Evolutionary conservation across 2,888 invertebrate species (phyloP).

Genomic region (Metalampra italica): DNA sequence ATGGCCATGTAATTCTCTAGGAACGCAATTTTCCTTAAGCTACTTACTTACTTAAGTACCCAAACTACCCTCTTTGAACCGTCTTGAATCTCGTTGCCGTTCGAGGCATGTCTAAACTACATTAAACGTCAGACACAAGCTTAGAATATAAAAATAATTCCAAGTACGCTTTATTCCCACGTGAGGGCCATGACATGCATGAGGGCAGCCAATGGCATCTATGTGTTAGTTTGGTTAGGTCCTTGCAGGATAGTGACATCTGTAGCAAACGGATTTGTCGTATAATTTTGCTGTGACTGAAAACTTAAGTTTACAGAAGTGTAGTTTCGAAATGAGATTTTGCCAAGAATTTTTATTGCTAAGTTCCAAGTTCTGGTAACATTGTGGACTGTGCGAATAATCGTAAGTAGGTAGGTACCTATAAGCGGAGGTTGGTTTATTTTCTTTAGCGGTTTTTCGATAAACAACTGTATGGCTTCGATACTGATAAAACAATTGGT

Average conservation of each 20-base stretch:
- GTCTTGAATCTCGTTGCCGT: constrained; percentile 1
- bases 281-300: too few species aligned
- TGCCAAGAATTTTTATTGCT: too few species aligned
- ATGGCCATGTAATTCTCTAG: neutral
- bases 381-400: too few species aligned
- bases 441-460: too few species aligned
- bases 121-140: constrained; percentile 34
- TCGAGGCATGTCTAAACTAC: constrained; percentile 11
- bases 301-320: too few species aligned
- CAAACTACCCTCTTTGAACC: constrained; percentile 3
- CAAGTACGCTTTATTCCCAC: constrained; percentile 53
- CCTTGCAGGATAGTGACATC: neutral
- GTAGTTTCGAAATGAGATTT: too few species aligned
- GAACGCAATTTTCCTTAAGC: constrained; percentile 2
- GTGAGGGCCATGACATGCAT: constrained; percentile 36
- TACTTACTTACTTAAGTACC: constrained; percentile 1
- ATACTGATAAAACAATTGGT: too few species aligned
- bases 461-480: too few species aligned
- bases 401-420: too few species aligned
- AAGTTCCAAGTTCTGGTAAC: too few species aligned
- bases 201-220: neutral
- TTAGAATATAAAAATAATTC: constrained; percentile 50
- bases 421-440: too few species aligned
- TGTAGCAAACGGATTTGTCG: too few species aligned
- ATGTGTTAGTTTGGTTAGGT: neutral